These are phyloP conservation scores for Galerucella calmariensis DNA, from an alignment of 2,888 invertebrate genomes.

Conservation along the genomic window DNA sequence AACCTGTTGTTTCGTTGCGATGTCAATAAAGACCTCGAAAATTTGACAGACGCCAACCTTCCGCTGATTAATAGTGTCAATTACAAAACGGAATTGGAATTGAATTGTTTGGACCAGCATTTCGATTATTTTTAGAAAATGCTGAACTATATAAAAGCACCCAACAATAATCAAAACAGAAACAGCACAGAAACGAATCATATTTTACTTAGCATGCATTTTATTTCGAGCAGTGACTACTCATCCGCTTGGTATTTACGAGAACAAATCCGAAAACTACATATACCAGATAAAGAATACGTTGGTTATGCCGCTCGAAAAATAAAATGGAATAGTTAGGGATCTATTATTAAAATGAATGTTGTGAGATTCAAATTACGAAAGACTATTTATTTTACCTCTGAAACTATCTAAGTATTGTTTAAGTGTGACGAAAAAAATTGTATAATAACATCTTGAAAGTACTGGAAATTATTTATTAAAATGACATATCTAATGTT, in stretches of 20 bases:
- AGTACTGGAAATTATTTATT: no score
- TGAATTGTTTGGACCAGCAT: slow-evolving; percentile 36
- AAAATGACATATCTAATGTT: no score
- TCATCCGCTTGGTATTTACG: not conserved
- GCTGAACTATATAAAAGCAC: slow-evolving; percentile 41
- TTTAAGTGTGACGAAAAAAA: no score
- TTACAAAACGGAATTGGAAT: slow-evolving; percentile 32
- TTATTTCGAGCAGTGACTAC: slow-evolving; percentile 31
- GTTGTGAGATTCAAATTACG: no score
- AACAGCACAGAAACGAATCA: slow-evolving; percentile 28
- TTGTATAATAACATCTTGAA: no score
- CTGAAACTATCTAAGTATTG: no score
- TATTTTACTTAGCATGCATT: slow-evolving; percentile 45
- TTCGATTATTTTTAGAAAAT: slow-evolving; percentile 40
- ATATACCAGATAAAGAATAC: not conserved
- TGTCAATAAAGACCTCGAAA: slow-evolving; percentile 23
- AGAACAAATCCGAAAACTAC: not conserved
- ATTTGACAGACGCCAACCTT: slow-evolving; percentile 24
- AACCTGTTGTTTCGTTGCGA: slow-evolving; percentile 26
- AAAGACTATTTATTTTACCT: no score
- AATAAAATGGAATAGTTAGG: no score
- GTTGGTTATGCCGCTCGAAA: no score
- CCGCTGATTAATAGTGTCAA: slow-evolving; percentile 23
- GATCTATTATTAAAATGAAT: no score
- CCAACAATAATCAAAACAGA: slow-evolving; percentile 45